Evolutionary conservation across 2,113 vertebrate species (phyloP).

Genomic region (Barnardius zonarius): DNA sequence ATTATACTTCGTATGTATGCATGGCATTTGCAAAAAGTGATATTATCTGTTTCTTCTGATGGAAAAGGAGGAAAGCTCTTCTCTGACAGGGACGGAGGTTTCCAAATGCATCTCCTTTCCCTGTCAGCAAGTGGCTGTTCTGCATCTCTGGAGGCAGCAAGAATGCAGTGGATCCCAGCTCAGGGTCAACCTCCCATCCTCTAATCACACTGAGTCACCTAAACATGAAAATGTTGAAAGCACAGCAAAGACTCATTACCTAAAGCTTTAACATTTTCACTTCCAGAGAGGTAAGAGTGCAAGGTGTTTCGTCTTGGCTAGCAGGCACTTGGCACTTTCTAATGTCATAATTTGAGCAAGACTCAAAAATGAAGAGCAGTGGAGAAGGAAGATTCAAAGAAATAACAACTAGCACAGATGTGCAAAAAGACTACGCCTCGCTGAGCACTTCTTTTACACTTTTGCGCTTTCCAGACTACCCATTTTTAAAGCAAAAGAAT

Average conservation of each 20-base stretch:
- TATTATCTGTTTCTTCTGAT: background rate
- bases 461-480: background rate
- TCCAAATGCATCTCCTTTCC: background rate
- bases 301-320: background rate
- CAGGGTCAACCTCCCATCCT: background rate
- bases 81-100: background rate
- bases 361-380: background rate
- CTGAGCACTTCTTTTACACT: background rate
- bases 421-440: background rate
- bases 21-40: background rate
- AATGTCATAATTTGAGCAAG: background rate
- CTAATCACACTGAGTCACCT: constrained; percentile 19
- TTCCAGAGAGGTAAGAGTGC: background rate
- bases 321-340: background rate
- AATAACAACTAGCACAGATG: background rate
- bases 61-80: background rate
- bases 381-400: background rate
- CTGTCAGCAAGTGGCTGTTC: background rate
- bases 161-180: background rate
- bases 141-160: background rate
- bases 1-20: background rate
- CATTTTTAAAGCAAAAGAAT: background rate
- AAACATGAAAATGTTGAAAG: constrained; percentile 7
- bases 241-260: background rate
- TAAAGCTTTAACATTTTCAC: background rate